These are phyloP conservation scores for Microcebus jonahi DNA, from an alignment of 2,113 vertebrate species.

Conservation along the genomic window DNA sequence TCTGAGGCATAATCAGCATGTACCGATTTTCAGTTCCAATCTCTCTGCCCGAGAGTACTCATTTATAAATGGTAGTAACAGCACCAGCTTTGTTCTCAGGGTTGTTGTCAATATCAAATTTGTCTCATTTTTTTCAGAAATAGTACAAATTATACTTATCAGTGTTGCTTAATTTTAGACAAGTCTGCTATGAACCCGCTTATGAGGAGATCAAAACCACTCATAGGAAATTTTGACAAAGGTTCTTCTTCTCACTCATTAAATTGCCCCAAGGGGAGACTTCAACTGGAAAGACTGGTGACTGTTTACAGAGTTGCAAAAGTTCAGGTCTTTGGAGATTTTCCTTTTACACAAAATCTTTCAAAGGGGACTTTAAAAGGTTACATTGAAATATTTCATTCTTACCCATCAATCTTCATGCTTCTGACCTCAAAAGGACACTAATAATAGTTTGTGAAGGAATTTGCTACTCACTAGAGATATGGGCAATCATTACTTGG, in stretches of 20 bases:
- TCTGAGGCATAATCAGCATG: background rate
- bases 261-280: background rate
- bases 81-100: background rate
- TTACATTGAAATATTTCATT: slow-evolving; percentile 65
- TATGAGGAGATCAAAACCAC: slow-evolving; percentile 41
- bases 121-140: background rate
- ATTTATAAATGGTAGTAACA: background rate
- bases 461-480: slow-evolving; percentile 27
- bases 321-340: slow-evolving; percentile 68
- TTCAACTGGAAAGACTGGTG: background rate
- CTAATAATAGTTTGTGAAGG: slow-evolving; percentile 38
- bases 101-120: background rate
- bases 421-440: slow-evolving; percentile 57
- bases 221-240: background rate
- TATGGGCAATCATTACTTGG: slow-evolving; percentile 58
- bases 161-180: background rate
- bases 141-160: background rate
- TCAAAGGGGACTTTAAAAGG: slow-evolving; percentile 62
- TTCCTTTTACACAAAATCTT: slow-evolving; percentile 46
- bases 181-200: background rate
- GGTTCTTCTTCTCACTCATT: slow-evolving; percentile 4
- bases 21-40: background rate
- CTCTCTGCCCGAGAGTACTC: background rate
- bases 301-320: slow-evolving; percentile 57
- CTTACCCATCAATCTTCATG: slow-evolving; percentile 27